Base-by-base conservation (phyloP, 1,140 invertebrate genomes). In the Oncopodura yosiiana region DNA sequence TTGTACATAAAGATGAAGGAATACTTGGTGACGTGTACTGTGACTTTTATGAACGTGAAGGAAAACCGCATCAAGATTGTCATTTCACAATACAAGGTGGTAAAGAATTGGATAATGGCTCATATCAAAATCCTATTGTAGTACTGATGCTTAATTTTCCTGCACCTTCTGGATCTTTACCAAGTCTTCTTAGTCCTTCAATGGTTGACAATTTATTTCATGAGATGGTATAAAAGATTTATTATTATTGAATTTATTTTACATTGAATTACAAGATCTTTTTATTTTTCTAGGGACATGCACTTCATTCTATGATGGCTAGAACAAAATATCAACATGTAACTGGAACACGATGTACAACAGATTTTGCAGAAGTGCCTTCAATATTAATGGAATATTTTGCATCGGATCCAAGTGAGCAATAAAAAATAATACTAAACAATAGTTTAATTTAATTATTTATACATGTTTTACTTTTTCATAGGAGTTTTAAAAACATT, bases 381-480 rank as follows among this genome's bases (percentile, higher is more conserved):
- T 96, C 92, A 42, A 84, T 97, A 55, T 74, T 99, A 16, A 97
- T 99, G 93, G 95, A 99, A 74, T 94, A 91, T 71, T 99, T 99
- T 77, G 86, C 90, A 23, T 80, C 79, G 43, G 88, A 96, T 76
- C 83, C 87, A 1, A 75, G 87, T 62, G 87, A n/a, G n/a, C n/a
- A n/a, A n/a, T 91, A 67, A 66, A 58, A 56, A 29, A 19, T 38
- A 5, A 29, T 41, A 32, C 4, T 38, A 9, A 26, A 24, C 16
- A 46, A 18, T 34, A n/a, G 45, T 21, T 18, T 30, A 36, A 48
- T 9, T 24, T 26, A 24, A 19, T 38, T 48, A 23, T 41, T 16
- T 18, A 19, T 43, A 1, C 5, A 37, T 49, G 3, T 49, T 21
- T 29, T 50, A 30, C 39, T 8, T 18, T 26, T 12, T 32, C 49